These are phyloP conservation scores for Danaus plexippus DNA, from an alignment of 1,140 invertebrate species.

Conservation along the genomic window DNA sequence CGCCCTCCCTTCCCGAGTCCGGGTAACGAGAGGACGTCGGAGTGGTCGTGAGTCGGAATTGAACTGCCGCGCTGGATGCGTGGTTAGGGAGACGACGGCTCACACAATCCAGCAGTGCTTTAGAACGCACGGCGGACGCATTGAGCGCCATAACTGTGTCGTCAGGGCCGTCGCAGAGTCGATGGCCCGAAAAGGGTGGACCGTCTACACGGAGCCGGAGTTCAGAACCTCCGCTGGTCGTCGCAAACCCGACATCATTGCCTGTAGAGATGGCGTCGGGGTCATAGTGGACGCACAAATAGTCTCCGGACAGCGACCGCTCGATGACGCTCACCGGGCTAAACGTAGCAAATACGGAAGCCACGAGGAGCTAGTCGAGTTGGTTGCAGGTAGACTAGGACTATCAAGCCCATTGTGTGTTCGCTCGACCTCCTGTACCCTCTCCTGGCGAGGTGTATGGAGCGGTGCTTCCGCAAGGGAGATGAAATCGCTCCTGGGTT, in stretches of 20 bases:
- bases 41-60: slow-evolving; percentile 17
- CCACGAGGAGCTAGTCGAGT: too few relatives aligned
- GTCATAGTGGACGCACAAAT: slow-evolving; percentile 16
- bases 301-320: slow-evolving; percentile 16
- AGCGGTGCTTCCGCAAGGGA: too few relatives aligned
- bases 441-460: too few relatives aligned
- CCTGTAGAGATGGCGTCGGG: neutral
- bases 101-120: too few relatives aligned
- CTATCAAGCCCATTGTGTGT: slow-evolving; percentile 9
- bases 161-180: slow-evolving; percentile 1
- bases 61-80: slow-evolving; percentile 44
- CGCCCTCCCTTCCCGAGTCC: too few relatives aligned
- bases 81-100: slow-evolving; percentile 36
- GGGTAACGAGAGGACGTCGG: slow-evolving; percentile 20
- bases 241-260: too few relatives aligned
- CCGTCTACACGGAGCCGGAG: too few relatives aligned
- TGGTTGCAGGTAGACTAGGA: slow-evolving; percentile 13
- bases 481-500: too few relatives aligned
- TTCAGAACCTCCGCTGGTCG: too few relatives aligned
- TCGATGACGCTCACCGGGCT: slow-evolving; percentile 19
- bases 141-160: slow-evolving; percentile 34
- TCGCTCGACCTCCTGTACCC: neutral
- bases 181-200: too few relatives aligned
- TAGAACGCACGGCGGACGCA: slow-evolving; percentile 43
- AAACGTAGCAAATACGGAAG: too few relatives aligned